phyloP scores from a whole-genome alignment of 2,888 invertebrate genomes.

The Drosophila buzzatii region DNA sequence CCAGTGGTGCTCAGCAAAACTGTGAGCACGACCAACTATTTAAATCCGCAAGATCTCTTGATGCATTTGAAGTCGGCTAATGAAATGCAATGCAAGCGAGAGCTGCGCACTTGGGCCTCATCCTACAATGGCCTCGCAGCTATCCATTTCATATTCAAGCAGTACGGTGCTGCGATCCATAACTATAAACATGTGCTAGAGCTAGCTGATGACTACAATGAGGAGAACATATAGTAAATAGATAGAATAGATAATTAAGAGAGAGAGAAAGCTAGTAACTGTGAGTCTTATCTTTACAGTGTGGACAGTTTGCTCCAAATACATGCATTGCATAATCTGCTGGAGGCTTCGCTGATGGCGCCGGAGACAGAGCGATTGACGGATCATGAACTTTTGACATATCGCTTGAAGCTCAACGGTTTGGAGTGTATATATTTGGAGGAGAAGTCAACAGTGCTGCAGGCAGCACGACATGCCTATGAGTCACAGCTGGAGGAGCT shows the following conservation, averaged over 20 bases:
- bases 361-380: not conserved
- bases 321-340: constrained; percentile 89
- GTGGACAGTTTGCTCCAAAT: constrained; percentile 89
- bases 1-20: constrained; percentile 83
- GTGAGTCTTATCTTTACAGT: constrained; percentile 46
- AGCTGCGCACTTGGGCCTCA: constrained; percentile 88
- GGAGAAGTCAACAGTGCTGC: constrained; percentile 68
- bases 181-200: constrained; percentile 88
- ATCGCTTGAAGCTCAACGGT: constrained; percentile 85
- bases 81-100: constrained; percentile 88
- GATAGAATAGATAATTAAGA: not conserved
- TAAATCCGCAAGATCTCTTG: constrained; percentile 89
- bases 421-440: constrained; percentile 87
- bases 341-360: constrained; percentile 84
- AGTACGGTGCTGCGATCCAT: constrained; percentile 87
- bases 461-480: constrained; percentile 59
- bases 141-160: constrained; percentile 87
- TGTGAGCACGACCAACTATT: constrained; percentile 82
- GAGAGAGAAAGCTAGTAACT: not conserved
- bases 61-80: constrained; percentile 88
- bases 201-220: constrained; percentile 83
- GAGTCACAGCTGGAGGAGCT: constrained; percentile 31
- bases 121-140: constrained; percentile 90
- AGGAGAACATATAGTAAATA: constrained; percentile 72
- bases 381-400: constrained; percentile 22